Base-by-base conservation (phyloP, 2,888 invertebrate genomes). In the Chydorus sphaericus region DNA sequence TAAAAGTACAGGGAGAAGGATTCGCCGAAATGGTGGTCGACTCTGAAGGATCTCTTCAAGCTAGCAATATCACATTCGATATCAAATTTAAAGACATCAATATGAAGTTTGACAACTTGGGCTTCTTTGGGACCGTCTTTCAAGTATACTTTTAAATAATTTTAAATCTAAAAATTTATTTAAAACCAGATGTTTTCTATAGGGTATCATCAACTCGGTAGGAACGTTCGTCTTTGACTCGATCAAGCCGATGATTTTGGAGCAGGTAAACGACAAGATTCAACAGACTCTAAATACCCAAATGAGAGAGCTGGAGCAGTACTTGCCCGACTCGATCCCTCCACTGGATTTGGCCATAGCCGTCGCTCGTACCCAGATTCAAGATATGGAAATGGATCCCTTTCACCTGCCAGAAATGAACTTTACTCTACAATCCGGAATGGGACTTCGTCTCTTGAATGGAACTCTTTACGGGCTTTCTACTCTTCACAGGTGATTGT, bases 331-430 rank as follows among this genome's bases (percentile, higher is more conserved):
- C 67, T 88, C 88, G 0, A 84, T 89, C 62, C 82, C 87, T 14
- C 89, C 89, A 0, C 73, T 89, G 58, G 90, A 91, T 66, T 84
- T 86, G 77, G 80, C 84, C 3, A 77, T 91, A 38, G 79, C 83
- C 0, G 83, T 85, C 65, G 77, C 78, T 0, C 75, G 88, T 10
- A 81, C 80, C 62, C 77, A 80, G 65, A 81, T 90, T 1, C 71
- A 77, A 2, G 67, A 73, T 23, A 74, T 76, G 70, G 75, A 81
- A 2, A 79, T 79, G 64, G 91, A 91, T 70, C 91, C 91, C 0
- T 83, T 80, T 62, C 73, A 75, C 65, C 67, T 90, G 10, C 77
- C 81, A 8, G 60, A 63, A 26, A 39, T 56, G 4, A 82, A 85
- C 66, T 82, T 83, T 63, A 83, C 82, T 62, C 80, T 80, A 58